Conservation (phyloP, 2,797 vertebrate genomes). For the Mus spretus region DNA sequence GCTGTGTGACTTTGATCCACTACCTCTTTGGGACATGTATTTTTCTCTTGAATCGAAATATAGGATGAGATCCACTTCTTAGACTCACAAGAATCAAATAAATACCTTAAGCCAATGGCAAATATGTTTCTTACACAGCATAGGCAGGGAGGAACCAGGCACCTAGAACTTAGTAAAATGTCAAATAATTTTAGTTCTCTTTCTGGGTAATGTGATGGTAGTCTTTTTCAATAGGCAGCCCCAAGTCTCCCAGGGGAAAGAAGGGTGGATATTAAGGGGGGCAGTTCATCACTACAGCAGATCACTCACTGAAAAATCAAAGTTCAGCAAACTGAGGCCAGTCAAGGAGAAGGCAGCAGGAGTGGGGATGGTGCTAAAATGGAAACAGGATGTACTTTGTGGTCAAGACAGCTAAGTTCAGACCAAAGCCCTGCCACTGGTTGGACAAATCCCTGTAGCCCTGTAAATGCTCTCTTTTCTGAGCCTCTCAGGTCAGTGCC, state of each 20-base stretch:
- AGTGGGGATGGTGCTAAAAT: background rate
- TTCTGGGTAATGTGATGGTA: background rate
- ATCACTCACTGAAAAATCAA: rapidly evolving
- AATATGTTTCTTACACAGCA: background rate
- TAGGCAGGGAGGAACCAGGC: background rate
- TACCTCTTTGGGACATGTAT: background rate
- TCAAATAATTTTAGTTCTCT: background rate
- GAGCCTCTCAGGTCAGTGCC: background rate
- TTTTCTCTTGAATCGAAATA: background rate
- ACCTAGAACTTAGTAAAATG: background rate
- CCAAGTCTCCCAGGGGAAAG: background rate
- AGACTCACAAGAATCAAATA: background rate
- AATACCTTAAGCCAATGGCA: background rate
- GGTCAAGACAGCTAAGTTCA: background rate
- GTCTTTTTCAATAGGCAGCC: background rate
- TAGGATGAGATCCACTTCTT: background rate
- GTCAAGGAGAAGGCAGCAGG: background rate
- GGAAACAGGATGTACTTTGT: background rate
- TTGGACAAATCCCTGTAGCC: background rate
- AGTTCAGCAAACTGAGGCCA: background rate
- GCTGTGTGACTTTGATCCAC: background rate
- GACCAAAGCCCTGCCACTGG: background rate
- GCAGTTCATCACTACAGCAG: no score
- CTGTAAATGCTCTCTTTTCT: background rate
- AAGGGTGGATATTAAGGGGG: background rate